Conservation (phyloP, 2,888 invertebrate species). For the Trichopoda pennipes region DNA sequence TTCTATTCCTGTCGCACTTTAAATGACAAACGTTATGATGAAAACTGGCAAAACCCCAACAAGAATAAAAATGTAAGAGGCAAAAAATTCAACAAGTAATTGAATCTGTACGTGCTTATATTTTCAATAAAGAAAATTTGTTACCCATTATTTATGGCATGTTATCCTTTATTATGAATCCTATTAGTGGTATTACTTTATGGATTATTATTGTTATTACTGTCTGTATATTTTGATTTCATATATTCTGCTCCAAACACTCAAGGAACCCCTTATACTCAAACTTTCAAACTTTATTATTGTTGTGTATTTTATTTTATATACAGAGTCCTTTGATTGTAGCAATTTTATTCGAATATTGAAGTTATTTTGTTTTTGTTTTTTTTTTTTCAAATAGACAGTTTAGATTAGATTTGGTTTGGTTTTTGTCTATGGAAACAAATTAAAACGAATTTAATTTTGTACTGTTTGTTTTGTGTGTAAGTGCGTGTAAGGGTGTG, state of each 20-base stretch:
- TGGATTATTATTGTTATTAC: constrained; percentile 69
- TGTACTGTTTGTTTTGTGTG: constrained; percentile 27
- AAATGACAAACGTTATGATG: constrained; percentile 7
- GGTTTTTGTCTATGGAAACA: constrained; percentile 47
- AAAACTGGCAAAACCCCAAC: constrained; percentile 32
- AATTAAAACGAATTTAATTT: constrained; percentile 53
- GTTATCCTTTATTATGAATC: constrained; percentile 72
- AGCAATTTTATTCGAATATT: background rate
- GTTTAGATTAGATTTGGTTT: constrained; percentile 43
- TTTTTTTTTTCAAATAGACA: constrained; percentile 25
- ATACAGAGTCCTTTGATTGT: constrained; percentile 13
- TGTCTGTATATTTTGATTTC: constrained; percentile 58
- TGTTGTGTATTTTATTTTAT: constrained; percentile 33
- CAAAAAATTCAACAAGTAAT: constrained; percentile 76
- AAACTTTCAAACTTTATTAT: constrained; percentile 24
- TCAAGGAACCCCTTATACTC: background rate
- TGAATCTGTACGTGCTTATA: constrained; percentile 76
- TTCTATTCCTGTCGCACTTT: background rate
- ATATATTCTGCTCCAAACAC: background rate
- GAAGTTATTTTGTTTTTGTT: no score
- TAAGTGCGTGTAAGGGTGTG: background rate
- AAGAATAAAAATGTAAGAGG: constrained; percentile 31
- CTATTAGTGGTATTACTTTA: constrained; percentile 72
- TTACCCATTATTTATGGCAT: constrained; percentile 71
- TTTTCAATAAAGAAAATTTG: constrained; percentile 72